A percentile compares a stretch with the other conserved stretches of the same genome.
Conservation (phyloP, 2,113 vertebrate genomes). For the Tachysurus vachellii region DNA sequence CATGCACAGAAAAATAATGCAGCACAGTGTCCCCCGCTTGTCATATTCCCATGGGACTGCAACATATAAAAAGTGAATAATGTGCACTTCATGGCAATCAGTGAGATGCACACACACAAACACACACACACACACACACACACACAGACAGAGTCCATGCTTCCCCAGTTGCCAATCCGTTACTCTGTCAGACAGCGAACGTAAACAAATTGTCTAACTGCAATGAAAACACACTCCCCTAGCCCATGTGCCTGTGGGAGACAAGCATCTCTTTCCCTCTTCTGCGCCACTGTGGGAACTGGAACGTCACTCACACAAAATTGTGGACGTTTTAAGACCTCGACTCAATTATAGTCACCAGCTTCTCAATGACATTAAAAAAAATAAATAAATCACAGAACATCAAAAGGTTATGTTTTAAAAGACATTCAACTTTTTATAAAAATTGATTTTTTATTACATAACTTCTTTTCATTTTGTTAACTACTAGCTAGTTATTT, state of each 20-base stretch:
- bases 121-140: constrained; percentile 32
- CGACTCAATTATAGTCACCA: constrained; percentile 15
- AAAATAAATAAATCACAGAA: background rate
- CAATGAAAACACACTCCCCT: constrained; percentile 41
- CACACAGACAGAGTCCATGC: constrained; percentile 19
- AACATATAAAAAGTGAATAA: constrained; percentile 34
- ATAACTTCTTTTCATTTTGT: too few relatives aligned
- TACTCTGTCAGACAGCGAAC: constrained; percentile 44
- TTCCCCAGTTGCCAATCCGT: constrained; percentile 45
- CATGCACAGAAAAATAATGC: constrained; percentile 17
- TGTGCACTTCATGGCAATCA: constrained; percentile 26
- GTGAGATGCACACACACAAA: constrained; percentile 23
- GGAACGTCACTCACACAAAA: constrained; percentile 29
- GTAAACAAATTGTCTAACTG: constrained; percentile 47
- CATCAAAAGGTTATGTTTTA: background rate
- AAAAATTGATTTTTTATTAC: too few relatives aligned
- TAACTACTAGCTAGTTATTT: background rate
- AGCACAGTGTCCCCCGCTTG: constrained; percentile 3
- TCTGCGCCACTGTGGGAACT: constrained; percentile 33
- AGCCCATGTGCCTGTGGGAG: background rate
- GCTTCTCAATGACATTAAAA: background rate
- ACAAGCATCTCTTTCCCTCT: constrained; percentile 35
- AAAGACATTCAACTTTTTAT: too few relatives aligned
- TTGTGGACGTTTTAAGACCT: constrained; percentile 1
- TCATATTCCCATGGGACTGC: constrained; percentile 13